A percentile compares a stretch with the other conserved stretches of the same genome.
phyloP scores from a whole-genome alignment of 2,888 invertebrate species.

The Ectemnius lituratus region DNA sequence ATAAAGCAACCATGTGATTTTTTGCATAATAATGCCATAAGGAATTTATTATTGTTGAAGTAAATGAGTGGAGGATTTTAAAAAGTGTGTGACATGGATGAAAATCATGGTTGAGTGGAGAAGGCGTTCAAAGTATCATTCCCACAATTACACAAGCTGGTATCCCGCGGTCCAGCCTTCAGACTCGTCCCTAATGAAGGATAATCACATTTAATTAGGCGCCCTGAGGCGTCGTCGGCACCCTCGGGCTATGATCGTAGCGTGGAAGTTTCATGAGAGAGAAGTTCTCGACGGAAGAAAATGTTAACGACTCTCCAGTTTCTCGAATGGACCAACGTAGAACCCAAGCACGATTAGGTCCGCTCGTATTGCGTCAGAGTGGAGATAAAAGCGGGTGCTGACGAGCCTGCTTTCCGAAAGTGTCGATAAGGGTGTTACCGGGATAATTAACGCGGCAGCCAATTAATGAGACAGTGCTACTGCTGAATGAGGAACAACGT shows the following conservation, averaged over 20 bases:
- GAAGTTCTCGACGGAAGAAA: constrained; percentile 25
- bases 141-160: constrained; percentile 73
- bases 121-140: constrained; percentile 63
- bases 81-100: constrained; percentile 15
- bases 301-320: constrained; percentile 39
- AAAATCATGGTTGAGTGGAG: constrained; percentile 33
- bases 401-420: background rate
- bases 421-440: constrained; percentile 4
- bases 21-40: too few relatives aligned
- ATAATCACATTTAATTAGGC: constrained; percentile 72
- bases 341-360: background rate
- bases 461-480: constrained; percentile 2
- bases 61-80: background rate
- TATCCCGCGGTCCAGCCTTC: constrained; percentile 53
- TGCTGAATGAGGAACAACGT: background rate
- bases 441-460: constrained; percentile 1
- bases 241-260: constrained; percentile 49
- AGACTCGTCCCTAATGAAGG: constrained; percentile 72
- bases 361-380: background rate
- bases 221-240: constrained; percentile 58
- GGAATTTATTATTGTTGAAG: too few relatives aligned
- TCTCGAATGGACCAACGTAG: background rate
- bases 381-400: background rate
- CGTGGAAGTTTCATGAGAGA: constrained; percentile 52
- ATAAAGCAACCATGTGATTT: too few relatives aligned